These are phyloP conservation scores for Chelonoidis abingdonii DNA, from an alignment of 2,113 vertebrate genomes.

Conservation along the genomic window DNA sequence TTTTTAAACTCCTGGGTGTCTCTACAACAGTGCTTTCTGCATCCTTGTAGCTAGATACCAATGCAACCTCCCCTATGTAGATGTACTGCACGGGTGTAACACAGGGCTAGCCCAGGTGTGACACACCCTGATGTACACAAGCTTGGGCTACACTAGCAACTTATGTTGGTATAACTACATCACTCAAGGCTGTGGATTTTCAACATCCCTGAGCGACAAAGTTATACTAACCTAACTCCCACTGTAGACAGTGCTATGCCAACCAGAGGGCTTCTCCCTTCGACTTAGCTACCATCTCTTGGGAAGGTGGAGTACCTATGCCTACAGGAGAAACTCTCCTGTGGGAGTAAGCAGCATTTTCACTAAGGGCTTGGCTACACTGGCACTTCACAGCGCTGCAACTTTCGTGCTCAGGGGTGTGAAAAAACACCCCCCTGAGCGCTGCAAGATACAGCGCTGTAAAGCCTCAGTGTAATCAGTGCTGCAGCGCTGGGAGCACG, in stretches of 20 bases:
- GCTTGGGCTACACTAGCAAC: no score
- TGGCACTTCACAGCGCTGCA: no score
- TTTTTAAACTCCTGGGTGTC: fast-evolving
- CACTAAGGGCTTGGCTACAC: no score
- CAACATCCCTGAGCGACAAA: no score
- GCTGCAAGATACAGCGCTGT: no score
- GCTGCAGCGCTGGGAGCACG: no score
- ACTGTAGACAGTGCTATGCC: not conserved
- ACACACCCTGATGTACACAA: no score
- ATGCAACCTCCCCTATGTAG: fast-evolving
- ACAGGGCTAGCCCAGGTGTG: not conserved
- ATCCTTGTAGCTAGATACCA: not conserved
- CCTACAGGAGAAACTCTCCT: not conserved
- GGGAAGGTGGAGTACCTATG: not conserved
- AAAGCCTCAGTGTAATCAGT: no score
- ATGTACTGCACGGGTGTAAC: fast-evolving
- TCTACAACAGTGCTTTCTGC: not conserved
- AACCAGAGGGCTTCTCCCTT: not conserved
- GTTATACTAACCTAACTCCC: not conserved
- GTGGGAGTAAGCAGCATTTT: not conserved
- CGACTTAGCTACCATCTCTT: not conserved
- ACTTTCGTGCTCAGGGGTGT: no score
- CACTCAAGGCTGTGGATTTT: no score
- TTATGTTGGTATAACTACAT: not conserved
- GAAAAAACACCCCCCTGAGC: no score